Evolutionary conservation across 2,888 invertebrate genomes (phyloP), one percentile per base, ranked within the genome.

Genomic region (Octonoba sinensis): DNA sequence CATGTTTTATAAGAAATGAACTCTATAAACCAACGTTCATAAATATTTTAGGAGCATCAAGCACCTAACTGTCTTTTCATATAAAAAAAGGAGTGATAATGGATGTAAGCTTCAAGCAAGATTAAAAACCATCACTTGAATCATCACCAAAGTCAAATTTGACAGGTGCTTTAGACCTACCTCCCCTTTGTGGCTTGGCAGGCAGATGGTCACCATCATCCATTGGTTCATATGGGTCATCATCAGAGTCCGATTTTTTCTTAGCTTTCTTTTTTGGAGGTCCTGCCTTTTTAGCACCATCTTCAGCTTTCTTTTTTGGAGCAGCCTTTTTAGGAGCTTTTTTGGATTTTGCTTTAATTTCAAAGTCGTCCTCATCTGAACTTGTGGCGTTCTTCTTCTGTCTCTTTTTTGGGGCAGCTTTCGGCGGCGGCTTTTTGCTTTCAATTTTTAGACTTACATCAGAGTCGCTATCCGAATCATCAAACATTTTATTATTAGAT

Each of bases 121-220:
- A 22, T 66, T 49, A 72, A 72, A 62, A 84, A 12, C 51, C 72
- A 27, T 66, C 82, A 56, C 85, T 84, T 24, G 86, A 85, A 24
- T 87, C 87, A 16, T 87, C 90, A 56, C 87, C 89, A 75, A 90
- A 87, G 60, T 88, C 89, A 84, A 91, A 91, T 64, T 89, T 90
- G 56, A 90, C 87, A 12, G 90, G 88, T 75, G 90, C 89, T 54
- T 89, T 88, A 1, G 90, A 88, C 24, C 92, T 89, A 0, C 91
- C 91, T 18, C 69, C 47, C 15, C 79, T 88, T 71, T 88, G 88
- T 15, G 88, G 88, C 49, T 87, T 87, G 0, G 87, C 62, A 18
- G 54, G 46, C 0, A 46, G 15, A 46, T 49, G 24, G 16, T 56
- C 75, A 24, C 67, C 75, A 24, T 82, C 76, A 54, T 83, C 70